Evolutionary conservation across 2,888 invertebrate species (phyloP).

Genomic region (Drosophila barbarae): DNA sequence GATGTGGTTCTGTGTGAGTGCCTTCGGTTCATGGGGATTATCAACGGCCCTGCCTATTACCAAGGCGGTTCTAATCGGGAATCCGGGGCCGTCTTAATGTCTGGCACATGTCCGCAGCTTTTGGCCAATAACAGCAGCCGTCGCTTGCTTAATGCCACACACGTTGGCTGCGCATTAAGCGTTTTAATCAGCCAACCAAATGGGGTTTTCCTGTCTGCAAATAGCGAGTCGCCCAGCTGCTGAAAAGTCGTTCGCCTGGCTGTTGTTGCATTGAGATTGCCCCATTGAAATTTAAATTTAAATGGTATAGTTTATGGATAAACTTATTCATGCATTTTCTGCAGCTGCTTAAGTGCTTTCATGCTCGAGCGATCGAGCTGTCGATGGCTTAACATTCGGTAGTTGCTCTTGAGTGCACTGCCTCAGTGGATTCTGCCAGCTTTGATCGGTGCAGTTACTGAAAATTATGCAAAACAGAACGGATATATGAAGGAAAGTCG

Average conservation of each 20-base stretch:
- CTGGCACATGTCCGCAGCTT: conserved; percentile 46
- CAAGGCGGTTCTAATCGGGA: conserved; percentile 46
- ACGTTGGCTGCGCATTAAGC: conserved; percentile 43
- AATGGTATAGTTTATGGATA: conserved; percentile 38
- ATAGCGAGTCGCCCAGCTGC: conserved; percentile 15
- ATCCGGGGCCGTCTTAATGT: conserved; percentile 42
- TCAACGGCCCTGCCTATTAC: neutral
- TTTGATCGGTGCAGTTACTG: neutral
- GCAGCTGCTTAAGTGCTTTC: conserved; percentile 40
- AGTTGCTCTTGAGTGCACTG: conserved; percentile 24
- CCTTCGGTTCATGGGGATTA: conserved; percentile 10
- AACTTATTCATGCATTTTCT: conserved; percentile 38
- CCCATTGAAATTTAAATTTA: conserved; percentile 43
- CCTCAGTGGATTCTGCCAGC: neutral
- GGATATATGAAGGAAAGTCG: neutral
- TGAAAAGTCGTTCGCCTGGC: conserved; percentile 35
- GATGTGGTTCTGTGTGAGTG: conserved; percentile 8
- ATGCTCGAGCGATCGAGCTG: conserved; percentile 30
- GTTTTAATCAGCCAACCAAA: conserved; percentile 38
- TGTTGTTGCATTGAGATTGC: conserved; percentile 56
- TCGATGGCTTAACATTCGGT: conserved; percentile 28
- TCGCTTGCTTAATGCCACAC: conserved; percentile 48
- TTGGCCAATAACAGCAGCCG: neutral
- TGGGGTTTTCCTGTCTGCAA: conserved; percentile 58
- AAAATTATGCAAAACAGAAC: conserved; percentile 1